Percentiles rank a stretch among this genome's conserved stretches.
Evolutionary conservation across 2,888 invertebrate genomes (phyloP).

Genomic region (Thymelicus acteon): DNA sequence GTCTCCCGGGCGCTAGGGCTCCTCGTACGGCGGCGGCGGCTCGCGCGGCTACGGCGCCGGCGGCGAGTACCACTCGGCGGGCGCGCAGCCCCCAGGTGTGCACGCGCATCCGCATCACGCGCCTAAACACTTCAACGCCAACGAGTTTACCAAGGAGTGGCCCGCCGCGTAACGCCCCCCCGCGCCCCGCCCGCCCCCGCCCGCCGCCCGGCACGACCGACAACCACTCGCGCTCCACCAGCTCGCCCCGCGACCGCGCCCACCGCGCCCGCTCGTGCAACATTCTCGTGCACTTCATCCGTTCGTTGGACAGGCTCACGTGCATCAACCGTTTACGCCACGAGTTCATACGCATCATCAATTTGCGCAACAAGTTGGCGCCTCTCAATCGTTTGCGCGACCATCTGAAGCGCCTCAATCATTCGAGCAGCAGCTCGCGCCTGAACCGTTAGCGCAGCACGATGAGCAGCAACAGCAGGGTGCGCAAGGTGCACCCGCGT

Average conservation of each 20-base stretch:
- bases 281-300: background rate
- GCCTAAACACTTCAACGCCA: conserved; percentile 82
- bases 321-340: background rate
- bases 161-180: conserved; percentile 5
- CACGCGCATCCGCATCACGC: conserved; percentile 82
- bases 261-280: conserved; percentile 22
- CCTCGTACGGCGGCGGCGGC: conserved; percentile 81
- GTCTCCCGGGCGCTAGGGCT: conserved; percentile 65
- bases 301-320: background rate
- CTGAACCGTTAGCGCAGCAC: too few species aligned
- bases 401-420: too few species aligned
- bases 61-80: conserved; percentile 75
- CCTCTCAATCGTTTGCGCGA: too few species aligned
- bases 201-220: too few species aligned
- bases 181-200: conserved; percentile 56
- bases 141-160: conserved; percentile 42
- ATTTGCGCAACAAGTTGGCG: too few species aligned
- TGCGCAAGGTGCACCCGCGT: too few species aligned
- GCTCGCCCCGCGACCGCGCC: conserved; percentile 45
- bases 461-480: too few species aligned
- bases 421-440: too few species aligned
- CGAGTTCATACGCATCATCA: too few species aligned
- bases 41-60: conserved; percentile 72
- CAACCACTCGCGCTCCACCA: conserved; percentile 76
- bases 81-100: conserved; percentile 80